These are phyloP conservation scores for Nothoprocta perdicaria DNA, from an alignment of 2,113 vertebrate genomes.

Conservation along the genomic window DNA sequence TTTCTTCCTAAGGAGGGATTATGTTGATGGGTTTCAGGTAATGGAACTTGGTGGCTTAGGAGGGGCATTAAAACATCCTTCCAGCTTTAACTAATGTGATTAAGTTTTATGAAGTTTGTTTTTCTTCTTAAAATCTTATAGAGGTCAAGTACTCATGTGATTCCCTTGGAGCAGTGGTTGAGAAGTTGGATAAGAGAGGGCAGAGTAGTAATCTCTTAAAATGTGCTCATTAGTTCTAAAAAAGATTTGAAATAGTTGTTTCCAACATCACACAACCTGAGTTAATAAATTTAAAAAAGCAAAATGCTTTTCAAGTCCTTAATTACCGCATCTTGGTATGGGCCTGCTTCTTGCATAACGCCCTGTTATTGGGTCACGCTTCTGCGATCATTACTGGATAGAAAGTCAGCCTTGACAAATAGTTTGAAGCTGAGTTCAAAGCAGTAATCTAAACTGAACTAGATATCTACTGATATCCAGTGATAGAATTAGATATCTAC, in stretches of 20 bases:
- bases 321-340: slow-evolving; percentile 37
- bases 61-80: slow-evolving; percentile 85
- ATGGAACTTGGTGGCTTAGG: slow-evolving; percentile 85
- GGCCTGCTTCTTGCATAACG: slow-evolving; percentile 28
- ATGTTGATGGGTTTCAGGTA: slow-evolving; percentile 85
- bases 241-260: slow-evolving; percentile 66
- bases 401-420: neutral
- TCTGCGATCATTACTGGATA: neutral
- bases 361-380: neutral
- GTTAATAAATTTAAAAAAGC: slow-evolving; percentile 49
- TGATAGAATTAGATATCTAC: neutral
- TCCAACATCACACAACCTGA: slow-evolving; percentile 55
- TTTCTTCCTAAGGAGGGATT: slow-evolving; percentile 85
- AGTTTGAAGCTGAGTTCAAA: slow-evolving; percentile 55
- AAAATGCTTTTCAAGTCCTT: slow-evolving; percentile 51
- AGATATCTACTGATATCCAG: neutral
- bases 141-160: slow-evolving; percentile 79
- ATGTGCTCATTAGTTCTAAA: slow-evolving; percentile 73
- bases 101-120: slow-evolving; percentile 93
- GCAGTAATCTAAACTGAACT: slow-evolving; percentile 41
- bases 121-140: slow-evolving; percentile 85
- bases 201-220: slow-evolving; percentile 74
- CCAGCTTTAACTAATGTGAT: slow-evolving; percentile 90
- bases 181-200: slow-evolving; percentile 70
- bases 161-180: slow-evolving; percentile 59